phyloP scores from a whole-genome alignment of 1,140 invertebrate genomes.

The Drosophila leontia region DNA sequence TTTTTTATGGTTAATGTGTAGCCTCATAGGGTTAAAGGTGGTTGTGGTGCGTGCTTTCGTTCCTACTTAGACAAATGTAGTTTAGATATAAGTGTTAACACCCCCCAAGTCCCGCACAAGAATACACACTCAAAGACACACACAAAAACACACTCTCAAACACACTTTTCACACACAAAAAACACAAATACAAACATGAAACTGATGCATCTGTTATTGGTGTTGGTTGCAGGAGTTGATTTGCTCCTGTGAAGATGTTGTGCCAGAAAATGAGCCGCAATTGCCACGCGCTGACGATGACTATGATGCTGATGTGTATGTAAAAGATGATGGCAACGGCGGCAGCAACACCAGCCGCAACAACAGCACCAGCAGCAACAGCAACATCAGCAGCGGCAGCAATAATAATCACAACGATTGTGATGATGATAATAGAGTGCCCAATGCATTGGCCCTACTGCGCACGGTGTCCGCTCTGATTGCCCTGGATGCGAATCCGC shows the following conservation, averaged over 20 bases:
- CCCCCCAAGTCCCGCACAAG: conserved; percentile 5
- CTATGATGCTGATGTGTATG: conserved; percentile 81
- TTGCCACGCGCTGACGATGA: conserved; percentile 71
- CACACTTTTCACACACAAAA: conserved; percentile 23
- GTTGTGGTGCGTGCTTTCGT: conserved; percentile 38
- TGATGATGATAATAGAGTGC: conserved; percentile 37
- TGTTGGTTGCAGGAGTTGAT: conserved; percentile 91
- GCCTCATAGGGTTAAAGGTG: conserved; percentile 8
- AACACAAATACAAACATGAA: conserved; percentile 52
- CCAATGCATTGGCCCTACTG: conserved; percentile 78
- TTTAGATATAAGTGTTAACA: conserved; percentile 43
- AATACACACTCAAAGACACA: conserved; percentile 19
- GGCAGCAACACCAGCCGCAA: conserved; percentile 3
- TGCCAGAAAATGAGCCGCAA: conserved; percentile 84
- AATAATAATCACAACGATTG: conserved; percentile 48
- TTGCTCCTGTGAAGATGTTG: conserved; percentile 90
- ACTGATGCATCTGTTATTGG: conserved; percentile 85
- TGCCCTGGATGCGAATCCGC: conserved; percentile 81
- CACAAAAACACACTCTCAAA: conserved; percentile 18
- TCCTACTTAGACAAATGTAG: conserved; percentile 11
- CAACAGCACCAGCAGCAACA: conserved; percentile 19
- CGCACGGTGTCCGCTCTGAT: conserved; percentile 78
- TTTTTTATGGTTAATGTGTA: conserved; percentile 8
- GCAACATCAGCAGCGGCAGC: conserved; percentile 41
- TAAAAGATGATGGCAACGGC: conserved; percentile 49